phyloP scores from a whole-genome alignment of 2,888 invertebrate genomes.

The Sphaerophoria rueppellii region DNA sequence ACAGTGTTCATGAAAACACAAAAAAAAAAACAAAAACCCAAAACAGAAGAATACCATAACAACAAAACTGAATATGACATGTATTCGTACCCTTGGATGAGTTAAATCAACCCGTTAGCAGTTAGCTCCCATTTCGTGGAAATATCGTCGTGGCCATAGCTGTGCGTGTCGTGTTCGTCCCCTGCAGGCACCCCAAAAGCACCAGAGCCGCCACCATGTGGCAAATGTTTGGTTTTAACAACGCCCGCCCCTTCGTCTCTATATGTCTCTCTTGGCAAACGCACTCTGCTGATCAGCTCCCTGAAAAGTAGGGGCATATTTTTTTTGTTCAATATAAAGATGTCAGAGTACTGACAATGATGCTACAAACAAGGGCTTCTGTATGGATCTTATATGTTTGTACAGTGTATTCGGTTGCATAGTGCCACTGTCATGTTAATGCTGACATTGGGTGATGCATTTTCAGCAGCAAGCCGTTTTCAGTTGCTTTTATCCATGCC shows the following conservation, averaged over 20 bases:
- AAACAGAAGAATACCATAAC: background rate
- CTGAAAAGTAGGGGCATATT: constrained; percentile 20
- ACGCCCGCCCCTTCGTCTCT: too few relatives aligned
- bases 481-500: background rate
- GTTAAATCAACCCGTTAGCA: constrained; percentile 46
- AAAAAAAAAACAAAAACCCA: constrained; percentile 24
- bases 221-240: constrained; percentile 22
- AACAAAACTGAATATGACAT: constrained; percentile 64
- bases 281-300: background rate
- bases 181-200: constrained; percentile 4
- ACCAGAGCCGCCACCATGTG: constrained; percentile 19
- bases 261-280: background rate
- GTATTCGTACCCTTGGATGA: constrained; percentile 47
- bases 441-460: constrained; percentile 64
- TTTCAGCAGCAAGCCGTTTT: constrained; percentile 45
- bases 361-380: constrained; percentile 13
- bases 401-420: constrained; percentile 14
- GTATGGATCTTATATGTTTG: background rate
- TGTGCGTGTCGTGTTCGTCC: background rate
- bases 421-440: constrained; percentile 52
- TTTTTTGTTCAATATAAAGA: constrained; percentile 34
- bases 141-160: too few relatives aligned
- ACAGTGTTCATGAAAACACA: constrained; percentile 14
- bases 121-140: constrained; percentile 1
- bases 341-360: constrained; percentile 26